A percentile compares a stretch with the other conserved stretches of the same genome.
phyloP scores from a whole-genome alignment of 1,140 invertebrate genomes.

The Bombus sylvicola region DNA sequence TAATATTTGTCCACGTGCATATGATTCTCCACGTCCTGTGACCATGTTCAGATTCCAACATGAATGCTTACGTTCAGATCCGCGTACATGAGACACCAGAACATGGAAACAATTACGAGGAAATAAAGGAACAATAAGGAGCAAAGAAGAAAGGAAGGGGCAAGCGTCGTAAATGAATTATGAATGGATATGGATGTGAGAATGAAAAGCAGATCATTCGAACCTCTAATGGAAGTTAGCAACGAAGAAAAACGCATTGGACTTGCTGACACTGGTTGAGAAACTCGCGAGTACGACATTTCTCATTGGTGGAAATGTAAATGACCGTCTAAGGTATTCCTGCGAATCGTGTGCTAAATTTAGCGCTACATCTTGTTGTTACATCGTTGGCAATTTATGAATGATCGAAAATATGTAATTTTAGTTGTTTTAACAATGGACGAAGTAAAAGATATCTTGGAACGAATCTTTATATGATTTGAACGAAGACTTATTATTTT shows the following conservation, averaged over 20 bases:
- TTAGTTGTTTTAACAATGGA: no score
- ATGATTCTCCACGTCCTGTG: constrained; percentile 27
- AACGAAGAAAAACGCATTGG: not conserved
- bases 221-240: not conserved
- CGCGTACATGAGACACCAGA: not conserved
- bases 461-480: not conserved
- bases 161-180: not conserved
- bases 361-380: constrained; percentile 5
- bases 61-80: not conserved
- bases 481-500: not conserved
- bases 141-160: not conserved
- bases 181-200: not conserved
- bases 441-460: no score
- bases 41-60: not conserved
- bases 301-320: constrained; percentile 38
- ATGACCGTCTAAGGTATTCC: constrained; percentile 39
- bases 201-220: constrained; percentile 38
- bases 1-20: constrained; percentile 60
- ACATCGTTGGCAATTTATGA: no score
- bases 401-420: no score
- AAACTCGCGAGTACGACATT: constrained; percentile 25
- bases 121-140: not conserved
- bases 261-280: not conserved
- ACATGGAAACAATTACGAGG: not conserved
- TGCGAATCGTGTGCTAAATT: constrained; percentile 30